Percentiles rank a stretch among this genome's conserved stretches.
phyloP scores from a whole-genome alignment of 2,888 invertebrate species.

The Trypoxylon attenuatum region DNA sequence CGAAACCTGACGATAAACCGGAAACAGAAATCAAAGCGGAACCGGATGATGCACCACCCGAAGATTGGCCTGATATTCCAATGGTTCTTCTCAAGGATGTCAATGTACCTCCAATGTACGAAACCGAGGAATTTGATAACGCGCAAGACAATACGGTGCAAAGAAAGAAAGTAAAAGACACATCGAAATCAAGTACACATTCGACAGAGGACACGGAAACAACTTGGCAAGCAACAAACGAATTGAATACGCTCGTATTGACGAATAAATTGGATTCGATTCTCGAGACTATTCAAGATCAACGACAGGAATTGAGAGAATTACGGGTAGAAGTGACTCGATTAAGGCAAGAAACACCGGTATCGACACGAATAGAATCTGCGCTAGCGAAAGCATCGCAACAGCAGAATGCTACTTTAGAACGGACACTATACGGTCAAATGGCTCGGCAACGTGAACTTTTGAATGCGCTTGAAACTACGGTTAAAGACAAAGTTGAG shows the following conservation, averaged over 20 bases:
- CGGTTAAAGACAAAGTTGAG: constrained; percentile 75
- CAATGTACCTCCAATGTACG: constrained; percentile 53
- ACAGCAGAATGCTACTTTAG: constrained; percentile 63
- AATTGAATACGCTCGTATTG: constrained; percentile 54
- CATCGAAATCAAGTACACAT: constrained; percentile 25
- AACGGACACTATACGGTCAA: constrained; percentile 63
- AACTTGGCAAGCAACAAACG: constrained; percentile 54
- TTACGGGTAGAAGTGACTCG: constrained; percentile 63
- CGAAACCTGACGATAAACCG: constrained; percentile 73
- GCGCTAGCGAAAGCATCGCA: constrained; percentile 62
- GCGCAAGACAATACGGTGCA: constrained; percentile 48
- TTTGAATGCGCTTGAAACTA: constrained; percentile 67
- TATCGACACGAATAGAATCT: constrained; percentile 61
- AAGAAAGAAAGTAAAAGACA: constrained; percentile 40
- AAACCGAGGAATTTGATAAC: constrained; percentile 48
- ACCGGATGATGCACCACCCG: constrained; percentile 51
- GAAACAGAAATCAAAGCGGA: constrained; percentile 59
- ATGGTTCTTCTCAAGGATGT: constrained; percentile 71
- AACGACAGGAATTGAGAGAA: constrained; percentile 65
- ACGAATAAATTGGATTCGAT: constrained; percentile 65
- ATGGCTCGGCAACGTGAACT: constrained; percentile 65
- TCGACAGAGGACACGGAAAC: constrained; percentile 32
- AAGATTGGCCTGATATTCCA: constrained; percentile 74
- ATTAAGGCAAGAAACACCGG: constrained; percentile 64
- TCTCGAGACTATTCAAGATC: constrained; percentile 65